Evolutionary conservation across 2,888 invertebrate genomes (phyloP).

Genomic region (Temnothorax rugatulus): DNA sequence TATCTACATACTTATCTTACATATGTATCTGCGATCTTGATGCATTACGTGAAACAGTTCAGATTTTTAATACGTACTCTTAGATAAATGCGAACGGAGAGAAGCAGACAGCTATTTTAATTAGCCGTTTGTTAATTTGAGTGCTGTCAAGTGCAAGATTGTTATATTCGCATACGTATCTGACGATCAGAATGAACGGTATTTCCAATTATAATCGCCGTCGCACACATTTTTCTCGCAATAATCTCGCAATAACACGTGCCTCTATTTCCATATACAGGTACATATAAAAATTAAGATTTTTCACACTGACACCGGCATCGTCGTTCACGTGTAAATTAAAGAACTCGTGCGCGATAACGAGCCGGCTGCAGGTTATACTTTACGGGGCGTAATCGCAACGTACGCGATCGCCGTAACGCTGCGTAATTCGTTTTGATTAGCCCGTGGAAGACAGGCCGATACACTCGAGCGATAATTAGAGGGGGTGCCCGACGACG

Average conservation of each 20-base stretch:
- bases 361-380: conserved; percentile 21
- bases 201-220: conserved; percentile 26
- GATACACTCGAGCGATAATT: conserved; percentile 56
- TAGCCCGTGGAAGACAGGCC: conserved; percentile 38
- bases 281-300: conserved; percentile 1
- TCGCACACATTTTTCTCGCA: conserved; percentile 7
- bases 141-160: conserved; percentile 2
- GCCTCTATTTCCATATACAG: not conserved
- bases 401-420: conserved; percentile 24
- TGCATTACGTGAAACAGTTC: not conserved
- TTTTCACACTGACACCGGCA: not conserved
- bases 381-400: conserved; percentile 25
- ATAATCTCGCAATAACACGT: not conserved
- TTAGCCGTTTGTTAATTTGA: conserved; percentile 29
- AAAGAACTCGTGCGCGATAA: conserved; percentile 30
- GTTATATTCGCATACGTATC: not conserved
- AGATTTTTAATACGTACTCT: not conserved
- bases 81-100: not conserved
- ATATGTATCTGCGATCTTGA: conserved; percentile 9
- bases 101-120: conserved; percentile 22
- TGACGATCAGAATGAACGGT: not conserved
- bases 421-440: conserved; percentile 54
- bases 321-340: not conserved
- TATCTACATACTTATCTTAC: not conserved
- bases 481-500: conserved; percentile 32